These are phyloP conservation scores for Lepidotrigona ventralis DNA, from an alignment of 1,140 invertebrate species.

Conservation along the genomic window DNA sequence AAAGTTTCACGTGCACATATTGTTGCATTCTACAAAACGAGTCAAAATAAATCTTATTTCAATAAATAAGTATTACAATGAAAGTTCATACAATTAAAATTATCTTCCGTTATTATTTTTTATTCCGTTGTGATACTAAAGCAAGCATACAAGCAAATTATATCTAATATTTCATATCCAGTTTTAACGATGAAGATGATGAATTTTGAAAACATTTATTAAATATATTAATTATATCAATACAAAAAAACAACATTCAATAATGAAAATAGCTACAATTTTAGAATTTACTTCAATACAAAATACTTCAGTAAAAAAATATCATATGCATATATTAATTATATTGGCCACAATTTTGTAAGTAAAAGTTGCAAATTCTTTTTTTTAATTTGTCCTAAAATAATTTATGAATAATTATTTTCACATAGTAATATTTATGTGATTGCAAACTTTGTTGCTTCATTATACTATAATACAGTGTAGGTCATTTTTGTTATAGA, in stretches of 20 bases:
- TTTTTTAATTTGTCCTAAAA: background rate
- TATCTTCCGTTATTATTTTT: background rate
- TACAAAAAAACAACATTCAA: background rate
- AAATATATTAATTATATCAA: background rate
- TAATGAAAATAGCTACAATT: background rate
- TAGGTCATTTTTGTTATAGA: background rate
- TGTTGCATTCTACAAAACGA: conserved; percentile 1
- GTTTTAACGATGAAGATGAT: background rate
- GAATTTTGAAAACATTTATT: background rate
- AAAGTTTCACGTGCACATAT: background rate
- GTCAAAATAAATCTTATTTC: background rate
- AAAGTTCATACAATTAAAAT: background rate
- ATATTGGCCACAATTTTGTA: background rate
- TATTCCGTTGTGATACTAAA: background rate
- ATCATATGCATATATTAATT: background rate
- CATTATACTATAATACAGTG: background rate
- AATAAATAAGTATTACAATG: background rate
- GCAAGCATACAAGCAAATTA: background rate
- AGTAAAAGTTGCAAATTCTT: background rate
- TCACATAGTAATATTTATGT: background rate
- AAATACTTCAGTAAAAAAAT: background rate
- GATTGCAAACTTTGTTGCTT: background rate
- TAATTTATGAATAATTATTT: background rate
- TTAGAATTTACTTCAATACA: background rate
- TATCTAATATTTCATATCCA: background rate